Evolutionary conservation across 2,888 invertebrate genomes (phyloP).

Genomic region (Crioceris asparagi): DNA sequence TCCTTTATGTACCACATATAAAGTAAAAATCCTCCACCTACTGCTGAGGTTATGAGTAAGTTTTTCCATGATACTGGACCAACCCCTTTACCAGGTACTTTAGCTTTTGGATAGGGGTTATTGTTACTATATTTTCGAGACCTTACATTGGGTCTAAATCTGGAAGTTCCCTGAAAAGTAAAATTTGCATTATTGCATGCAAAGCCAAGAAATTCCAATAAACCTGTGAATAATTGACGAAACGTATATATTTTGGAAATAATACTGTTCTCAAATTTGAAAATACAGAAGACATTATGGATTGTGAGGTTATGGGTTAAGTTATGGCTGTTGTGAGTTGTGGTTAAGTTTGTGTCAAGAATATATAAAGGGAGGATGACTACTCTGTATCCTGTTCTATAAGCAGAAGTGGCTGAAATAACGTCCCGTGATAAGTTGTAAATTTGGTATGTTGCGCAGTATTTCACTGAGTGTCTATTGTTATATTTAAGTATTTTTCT

Average conservation of each 20-base stretch:
- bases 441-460: too few species aligned
- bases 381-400: too few species aligned
- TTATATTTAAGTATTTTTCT: too few species aligned
- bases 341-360: too few species aligned
- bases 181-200: background rate
- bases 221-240: background rate
- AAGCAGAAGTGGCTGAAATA: too few species aligned
- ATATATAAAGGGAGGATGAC: too few species aligned
- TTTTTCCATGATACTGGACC: conserved; percentile 78
- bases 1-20: conserved; percentile 70
- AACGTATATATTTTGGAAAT: background rate
- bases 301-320: too few species aligned
- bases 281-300: background rate
- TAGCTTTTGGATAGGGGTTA: conserved; percentile 9
- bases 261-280: background rate
- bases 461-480: too few species aligned
- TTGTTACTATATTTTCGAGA: conserved; percentile 13
- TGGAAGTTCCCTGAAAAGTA: conserved; percentile 5
- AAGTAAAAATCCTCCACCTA: conserved; percentile 55
- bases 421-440: too few species aligned
- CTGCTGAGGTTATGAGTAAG: conserved; percentile 50
- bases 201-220: background rate
- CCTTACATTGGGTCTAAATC: conserved; percentile 1
- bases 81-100: conserved; percentile 32
- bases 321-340: too few species aligned